Percentiles rank a stretch among this genome's conserved stretches.
Evolutionary conservation across 2,113 vertebrate species (phyloP).

Genomic region (Hyperoodon ampullatus): DNA sequence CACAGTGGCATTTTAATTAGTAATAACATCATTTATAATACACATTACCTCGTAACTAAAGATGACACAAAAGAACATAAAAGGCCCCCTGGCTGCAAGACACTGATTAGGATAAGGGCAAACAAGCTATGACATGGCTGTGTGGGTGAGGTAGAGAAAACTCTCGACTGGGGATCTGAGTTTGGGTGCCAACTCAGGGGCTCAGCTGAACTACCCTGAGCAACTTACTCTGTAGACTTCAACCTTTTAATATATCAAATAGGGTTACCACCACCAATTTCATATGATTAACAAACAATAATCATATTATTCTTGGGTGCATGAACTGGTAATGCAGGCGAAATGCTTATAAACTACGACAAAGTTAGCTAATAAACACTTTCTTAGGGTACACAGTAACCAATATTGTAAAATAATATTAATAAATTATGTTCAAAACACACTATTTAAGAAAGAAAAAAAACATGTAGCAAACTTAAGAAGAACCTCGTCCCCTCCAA

Average conservation of each 20-base stretch:
- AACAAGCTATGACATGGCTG: not conserved
- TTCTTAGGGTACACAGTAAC: not conserved
- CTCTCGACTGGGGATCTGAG: not conserved
- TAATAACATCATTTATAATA: not conserved
- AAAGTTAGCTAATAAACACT: constrained; percentile 21
- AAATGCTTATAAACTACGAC: constrained; percentile 28
- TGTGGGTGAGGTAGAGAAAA: not conserved
- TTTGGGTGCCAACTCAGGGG: not conserved
- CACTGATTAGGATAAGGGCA: not conserved
- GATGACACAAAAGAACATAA: not conserved
- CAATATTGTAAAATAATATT: constrained; percentile 1
- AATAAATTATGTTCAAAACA: not conserved
- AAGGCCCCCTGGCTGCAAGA: not conserved
- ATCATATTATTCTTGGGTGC: not conserved
- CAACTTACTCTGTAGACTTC: not conserved
- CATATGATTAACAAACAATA: constrained; percentile 13
- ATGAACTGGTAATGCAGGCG: not conserved
- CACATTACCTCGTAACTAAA: not conserved
- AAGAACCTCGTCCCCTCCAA: not conserved
- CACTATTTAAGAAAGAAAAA: constrained; percentile 19
- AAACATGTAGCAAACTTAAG: constrained; percentile 8
- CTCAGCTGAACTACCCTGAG: not conserved
- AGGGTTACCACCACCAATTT: not conserved
- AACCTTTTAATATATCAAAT: not conserved
- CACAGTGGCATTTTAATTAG: constrained; percentile 17